Percentiles rank a stretch among this genome's conserved stretches.
Conservation (phyloP, 2,797 vertebrate genomes). For the Garrulus glandarius region DNA sequence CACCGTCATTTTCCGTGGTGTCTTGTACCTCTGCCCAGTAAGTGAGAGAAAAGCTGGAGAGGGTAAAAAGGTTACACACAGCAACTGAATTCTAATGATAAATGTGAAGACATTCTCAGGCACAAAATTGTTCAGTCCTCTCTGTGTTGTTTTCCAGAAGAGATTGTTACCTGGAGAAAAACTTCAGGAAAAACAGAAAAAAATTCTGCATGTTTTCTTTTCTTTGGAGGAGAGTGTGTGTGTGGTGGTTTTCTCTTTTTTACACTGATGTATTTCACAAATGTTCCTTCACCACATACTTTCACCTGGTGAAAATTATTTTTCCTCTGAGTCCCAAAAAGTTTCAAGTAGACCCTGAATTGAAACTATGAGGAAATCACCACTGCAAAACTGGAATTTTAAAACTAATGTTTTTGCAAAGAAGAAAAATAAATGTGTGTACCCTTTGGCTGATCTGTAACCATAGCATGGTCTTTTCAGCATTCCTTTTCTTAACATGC, state of each 20-base stretch:
- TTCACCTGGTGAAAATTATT: background rate
- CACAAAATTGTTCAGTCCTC: background rate
- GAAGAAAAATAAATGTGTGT: background rate
- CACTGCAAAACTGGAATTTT: background rate
- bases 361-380: background rate
- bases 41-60: background rate
- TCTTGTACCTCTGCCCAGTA: background rate
- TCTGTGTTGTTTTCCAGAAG: background rate
- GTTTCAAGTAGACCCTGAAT: background rate
- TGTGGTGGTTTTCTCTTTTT: background rate
- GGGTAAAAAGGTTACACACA: background rate
- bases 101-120: background rate
- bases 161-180: background rate
- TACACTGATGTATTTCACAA: background rate
- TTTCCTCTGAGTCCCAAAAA: background rate
- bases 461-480: background rate
- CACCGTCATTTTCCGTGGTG: background rate
- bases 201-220: background rate
- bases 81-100: background rate
- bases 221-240: too few species aligned
- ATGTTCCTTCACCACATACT: background rate
- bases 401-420: background rate
- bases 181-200: background rate
- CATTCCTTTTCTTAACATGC: background rate
- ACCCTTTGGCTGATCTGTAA: background rate